Conservation (phyloP, 2,888 invertebrate genomes). For the Scaptomyza polygonia region DNA sequence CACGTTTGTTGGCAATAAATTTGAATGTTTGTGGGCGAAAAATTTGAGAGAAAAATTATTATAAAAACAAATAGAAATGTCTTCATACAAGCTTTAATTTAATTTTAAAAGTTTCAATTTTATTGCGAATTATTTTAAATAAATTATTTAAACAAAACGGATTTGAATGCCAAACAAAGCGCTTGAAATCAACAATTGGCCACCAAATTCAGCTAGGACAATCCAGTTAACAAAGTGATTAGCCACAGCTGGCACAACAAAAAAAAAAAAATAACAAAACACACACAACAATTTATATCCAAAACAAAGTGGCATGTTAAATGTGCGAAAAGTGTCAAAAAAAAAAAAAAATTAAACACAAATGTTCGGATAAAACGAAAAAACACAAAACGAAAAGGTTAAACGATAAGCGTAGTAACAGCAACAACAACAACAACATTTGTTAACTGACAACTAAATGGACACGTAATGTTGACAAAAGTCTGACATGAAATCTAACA, state of each 20-base stretch:
- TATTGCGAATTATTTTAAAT: background rate
- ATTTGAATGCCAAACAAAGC: background rate
- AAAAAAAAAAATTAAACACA: slow-evolving; percentile 24
- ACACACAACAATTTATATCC: slow-evolving; percentile 12
- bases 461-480: slow-evolving; percentile 81
- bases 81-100: no score
- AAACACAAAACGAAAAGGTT: slow-evolving; percentile 42
- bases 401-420: slow-evolving; percentile 42
- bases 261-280: background rate
- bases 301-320: slow-evolving; percentile 19
- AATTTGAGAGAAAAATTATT: no score
- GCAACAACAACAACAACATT: slow-evolving; percentile 44
- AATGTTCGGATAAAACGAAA: no score
- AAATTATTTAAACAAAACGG: background rate
- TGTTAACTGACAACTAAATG: slow-evolving; percentile 80
- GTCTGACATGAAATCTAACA: slow-evolving; percentile 78
- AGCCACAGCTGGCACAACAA: slow-evolving; percentile 16
- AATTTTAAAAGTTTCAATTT: background rate
- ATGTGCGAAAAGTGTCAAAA: slow-evolving; percentile 44
- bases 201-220: background rate
- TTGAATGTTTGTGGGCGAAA: no score
- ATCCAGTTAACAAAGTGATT: slow-evolving; percentile 19
- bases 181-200: background rate
- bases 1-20: slow-evolving; percentile 14
- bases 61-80: background rate